Percentiles rank a stretch among this genome's conserved stretches.
Conservation (phyloP, 1,140 invertebrate species). For the Cheumatopsyche charites region DNA sequence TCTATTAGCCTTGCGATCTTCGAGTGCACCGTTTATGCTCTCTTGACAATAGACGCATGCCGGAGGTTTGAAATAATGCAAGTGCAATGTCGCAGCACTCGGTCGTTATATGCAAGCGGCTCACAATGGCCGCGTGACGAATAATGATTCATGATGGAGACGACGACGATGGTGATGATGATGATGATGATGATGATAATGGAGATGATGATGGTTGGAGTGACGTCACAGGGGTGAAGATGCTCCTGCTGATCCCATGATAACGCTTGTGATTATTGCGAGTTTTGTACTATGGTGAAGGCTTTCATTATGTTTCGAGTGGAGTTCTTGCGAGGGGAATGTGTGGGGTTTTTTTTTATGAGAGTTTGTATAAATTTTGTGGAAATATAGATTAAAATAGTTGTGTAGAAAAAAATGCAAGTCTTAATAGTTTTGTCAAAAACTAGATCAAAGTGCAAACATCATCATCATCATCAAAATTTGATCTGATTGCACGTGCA, state of each 20-base stretch:
- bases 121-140: constrained; percentile 28
- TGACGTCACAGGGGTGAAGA: constrained; percentile 4
- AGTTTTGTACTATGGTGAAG: not conserved
- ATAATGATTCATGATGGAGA: constrained; percentile 26
- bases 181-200: constrained; percentile 31
- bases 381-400: no score
- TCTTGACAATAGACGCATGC: not conserved
- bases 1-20: no score
- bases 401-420: no score
- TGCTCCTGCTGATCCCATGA: not conserved
- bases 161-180: not conserved
- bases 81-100: not conserved
- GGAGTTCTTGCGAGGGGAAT: no score
- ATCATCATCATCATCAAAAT: no score
- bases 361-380: no score
- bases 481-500: no score
- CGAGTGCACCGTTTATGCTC: no score
- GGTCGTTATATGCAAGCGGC: constrained; percentile 27
- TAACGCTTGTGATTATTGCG: not conserved
- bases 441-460: no score
- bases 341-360: no score
- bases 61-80: not conserved
- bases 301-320: no score
- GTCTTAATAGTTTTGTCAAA: no score
- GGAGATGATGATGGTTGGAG: constrained; percentile 19